A percentile compares a stretch with the other conserved stretches of the same genome.
Evolutionary conservation across 1,140 invertebrate species (phyloP).

Genomic region (Dendroctonus ponderosae): DNA sequence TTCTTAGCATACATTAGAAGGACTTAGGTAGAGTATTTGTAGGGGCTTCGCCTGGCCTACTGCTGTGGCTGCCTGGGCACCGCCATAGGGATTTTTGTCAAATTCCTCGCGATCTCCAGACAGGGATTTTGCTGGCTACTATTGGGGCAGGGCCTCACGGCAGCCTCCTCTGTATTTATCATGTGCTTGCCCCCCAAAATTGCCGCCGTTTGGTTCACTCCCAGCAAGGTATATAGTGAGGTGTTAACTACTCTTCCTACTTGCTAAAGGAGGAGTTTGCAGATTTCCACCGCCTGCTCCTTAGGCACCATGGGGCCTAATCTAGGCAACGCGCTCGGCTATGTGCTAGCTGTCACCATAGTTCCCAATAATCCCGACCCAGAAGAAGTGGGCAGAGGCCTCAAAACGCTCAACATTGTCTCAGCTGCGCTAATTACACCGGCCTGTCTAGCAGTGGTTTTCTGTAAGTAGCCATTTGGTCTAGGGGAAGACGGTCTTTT

Average conservation of each 20-base stretch:
- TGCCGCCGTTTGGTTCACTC: constrained; percentile 61
- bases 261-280: background rate
- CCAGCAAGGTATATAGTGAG: constrained; percentile 59
- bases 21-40: too few relatives aligned
- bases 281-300: constrained; percentile 70
- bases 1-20: too few relatives aligned
- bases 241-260: too few relatives aligned
- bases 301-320: constrained; percentile 80
- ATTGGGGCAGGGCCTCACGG: constrained; percentile 65
- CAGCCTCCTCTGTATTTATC: constrained; percentile 66
- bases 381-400: constrained; percentile 47
- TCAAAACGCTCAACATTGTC: constrained; percentile 26
- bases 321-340: constrained; percentile 55
- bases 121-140: too few relatives aligned
- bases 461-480: too few relatives aligned
- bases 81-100: background rate
- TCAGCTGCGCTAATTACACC: too few relatives aligned
- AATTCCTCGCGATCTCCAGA: background rate
- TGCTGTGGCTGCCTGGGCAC: background rate
- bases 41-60: too few relatives aligned
- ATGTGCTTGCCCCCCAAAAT: constrained; percentile 70
- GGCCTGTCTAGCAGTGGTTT: too few relatives aligned
- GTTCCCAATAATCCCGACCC: constrained; percentile 52
- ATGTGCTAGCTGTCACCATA: constrained; percentile 51
- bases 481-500: too few relatives aligned